Evolutionary conservation across 2,113 vertebrate genomes (phyloP).

Genomic region (Tichodroma muraria): DNA sequence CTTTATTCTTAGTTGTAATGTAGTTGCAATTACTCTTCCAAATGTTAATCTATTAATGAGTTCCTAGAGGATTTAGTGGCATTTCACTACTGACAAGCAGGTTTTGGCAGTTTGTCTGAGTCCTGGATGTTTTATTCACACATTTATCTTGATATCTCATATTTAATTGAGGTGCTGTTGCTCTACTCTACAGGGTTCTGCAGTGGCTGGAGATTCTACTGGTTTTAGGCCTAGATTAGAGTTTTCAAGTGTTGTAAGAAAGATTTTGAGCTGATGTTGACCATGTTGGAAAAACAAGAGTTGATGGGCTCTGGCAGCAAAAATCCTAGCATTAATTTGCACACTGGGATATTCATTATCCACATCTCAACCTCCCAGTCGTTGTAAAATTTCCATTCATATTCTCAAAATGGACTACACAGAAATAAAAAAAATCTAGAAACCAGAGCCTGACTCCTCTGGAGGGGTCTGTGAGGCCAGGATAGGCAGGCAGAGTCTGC

Average conservation of each 20-base stretch:
- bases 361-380: background rate
- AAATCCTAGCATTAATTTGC: background rate
- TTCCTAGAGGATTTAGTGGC: constrained; percentile 68
- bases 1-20: constrained; percentile 48
- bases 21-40: constrained; percentile 63
- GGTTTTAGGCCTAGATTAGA: background rate
- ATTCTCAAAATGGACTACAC: background rate
- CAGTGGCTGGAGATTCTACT: background rate
- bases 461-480: background rate
- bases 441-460: background rate
- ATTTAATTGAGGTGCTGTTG: constrained; percentile 41
- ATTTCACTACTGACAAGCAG: constrained; percentile 59
- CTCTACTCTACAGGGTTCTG: background rate
- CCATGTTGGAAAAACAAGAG: background rate
- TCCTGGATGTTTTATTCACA: constrained; percentile 57
- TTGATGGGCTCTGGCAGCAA: background rate
- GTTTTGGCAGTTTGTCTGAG: constrained; percentile 56
- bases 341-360: background rate
- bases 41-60: constrained; percentile 72
- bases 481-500: background rate
- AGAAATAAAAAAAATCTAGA: background rate
- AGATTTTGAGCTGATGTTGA: background rate
- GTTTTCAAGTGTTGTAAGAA: background rate
- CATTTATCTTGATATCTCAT: constrained; percentile 61
- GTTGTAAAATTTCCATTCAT: background rate